Base-by-base conservation (phyloP, 2,113 vertebrate genomes). In the Coturnix japonica region DNA sequence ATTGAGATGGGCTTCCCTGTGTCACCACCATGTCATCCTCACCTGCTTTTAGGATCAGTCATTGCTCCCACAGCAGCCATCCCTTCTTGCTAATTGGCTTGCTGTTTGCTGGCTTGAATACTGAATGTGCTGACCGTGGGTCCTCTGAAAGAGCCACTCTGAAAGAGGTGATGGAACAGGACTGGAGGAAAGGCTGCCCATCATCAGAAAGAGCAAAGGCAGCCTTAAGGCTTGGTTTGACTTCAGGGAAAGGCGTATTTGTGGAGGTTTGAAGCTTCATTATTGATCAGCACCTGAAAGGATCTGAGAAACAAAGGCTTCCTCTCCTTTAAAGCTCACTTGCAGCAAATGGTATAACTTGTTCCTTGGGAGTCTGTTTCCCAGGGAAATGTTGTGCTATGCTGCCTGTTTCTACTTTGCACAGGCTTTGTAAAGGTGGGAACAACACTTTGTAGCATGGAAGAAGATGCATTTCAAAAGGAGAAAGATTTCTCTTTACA, bases 251-350 rank as follows among this genome's bases (percentile, higher is more conserved):
- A 84, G 49, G 53, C 0, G 11, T 91, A 37, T 91, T 93, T 64
- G 81, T 28, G 17, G 54, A 78, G 53, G 69, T 88, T 89, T 86
- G 86, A 84, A 89, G 86, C 71, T 54, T 63, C 2, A 2, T 67
- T 90, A 96, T 93, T 92, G 96, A 95, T 96, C 95, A 95, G 85
- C 77, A 61, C 76, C 95, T 95, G 12, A 96, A 95, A 94, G 94
- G 81, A 73, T 47, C 63, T 3, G 21, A 90, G 91, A 95, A 95
- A 96, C 95, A 96, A 95, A 94, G 92, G 78, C 84, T 96, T 94
- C 91, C 89, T 96, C 74, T 71, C 49, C 86, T 96, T 96, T 95
- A 57, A 91, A 95, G 85, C 86, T 86, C 77, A 11, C 84, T 79
- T 26, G 72, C 56, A 70, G 89, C 13, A 90, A 93, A 93, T 30